Evolutionary conservation across 2,113 vertebrate genomes (phyloP), one percentile per base, ranked within the genome.

Genomic region (Agapornis roseicollis): DNA sequence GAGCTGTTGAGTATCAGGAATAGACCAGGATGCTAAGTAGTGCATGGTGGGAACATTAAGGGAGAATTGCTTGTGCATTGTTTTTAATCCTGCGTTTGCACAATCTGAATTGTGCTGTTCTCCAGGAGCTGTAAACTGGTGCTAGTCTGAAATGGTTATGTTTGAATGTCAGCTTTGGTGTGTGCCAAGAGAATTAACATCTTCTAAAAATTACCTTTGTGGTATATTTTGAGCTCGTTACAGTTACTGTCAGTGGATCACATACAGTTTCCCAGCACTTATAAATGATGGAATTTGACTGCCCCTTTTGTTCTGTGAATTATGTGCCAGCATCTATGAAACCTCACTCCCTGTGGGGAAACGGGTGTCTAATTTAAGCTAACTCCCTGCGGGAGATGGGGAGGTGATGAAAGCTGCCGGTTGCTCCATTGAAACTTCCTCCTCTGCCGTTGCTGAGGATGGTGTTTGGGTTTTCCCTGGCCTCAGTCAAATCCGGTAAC

Each of bases 171-270:
- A 77, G 35, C 46, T 49, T 52, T 76, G 47, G 31, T 81, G 35
- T 46, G 24, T 81, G 66, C 69, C 80, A 87, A 68, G 53, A 69
- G 37, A 25, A 65, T 89, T 89, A 78, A 64, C 0, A 2, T 81
- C 37, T 78, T 77, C 87, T 93, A 71, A 94, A 90, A 92, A 87
- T 91, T 69, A 92, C 41, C 49, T 88, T 29, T 76, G 47, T 90
- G 47, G 19, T 71, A 9, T 70, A 55, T 87, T 74, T 90, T 77
- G 56, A 88, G 39, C 35, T 96, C 3, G 1, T 94, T 84, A 42
- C 42, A 92, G 46, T 69, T 90, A 41, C 80, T 90, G 77, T 56
- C 84, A 92, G 65, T 0, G 0, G 68, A 63, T 89, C 65, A 23
- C 28, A 27, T 56, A 60, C 31, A 41, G n/a, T 85, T 76, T 91